Base-by-base conservation (phyloP, 2,888 invertebrate species). In the Volucella bombylans region DNA sequence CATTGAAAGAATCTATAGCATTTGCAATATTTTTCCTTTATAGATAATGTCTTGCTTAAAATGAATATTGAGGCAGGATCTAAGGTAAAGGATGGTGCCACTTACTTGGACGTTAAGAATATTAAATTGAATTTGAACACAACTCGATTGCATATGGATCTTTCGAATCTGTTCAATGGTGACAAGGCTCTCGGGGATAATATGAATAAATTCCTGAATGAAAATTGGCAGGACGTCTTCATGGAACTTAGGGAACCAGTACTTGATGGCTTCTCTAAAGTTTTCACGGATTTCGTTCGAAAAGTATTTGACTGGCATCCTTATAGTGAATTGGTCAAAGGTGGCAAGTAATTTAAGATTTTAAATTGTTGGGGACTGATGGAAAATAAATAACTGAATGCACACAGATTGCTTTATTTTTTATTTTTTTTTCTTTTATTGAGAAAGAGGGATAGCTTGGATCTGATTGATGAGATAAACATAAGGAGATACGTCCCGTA, bases 101-200 rank as follows among this genome's bases (percentile, higher is more conserved):
- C 74, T 9, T 86, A 82, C 49, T 4, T 87, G n/a, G 73, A 83
- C 50, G 71, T 87, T 2, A 72, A 73, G 8, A 71, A 71, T 1
- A 39, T 82, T 1, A 79, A 54, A 50, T 50, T 87, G n/a, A 55
- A 82, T 47, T 65, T 82, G 4, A 82, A 86, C 45, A 45, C 73
- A 49, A 81, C 57, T 4, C 41, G 73, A 11, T 67, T 90, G 15
- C 64, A 87, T 39, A 59, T 89, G 10, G 43, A 88, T 43, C 89
- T 92, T 38, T 87, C 87, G 38, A 91, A 91, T 86, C 87, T 92
- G 2, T 92, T 92, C 83, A 91, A 92, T 76, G 92, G 92, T 0
- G 90, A 92, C 77, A 91, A 90, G 86, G 88, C 88, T 62, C 87
- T 92, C 1, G 90, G 91, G 62, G 90, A 91, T 61, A 91, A 88